Evolutionary conservation across 2,888 invertebrate species (phyloP).

Genomic region (Leucophenga montana): DNA sequence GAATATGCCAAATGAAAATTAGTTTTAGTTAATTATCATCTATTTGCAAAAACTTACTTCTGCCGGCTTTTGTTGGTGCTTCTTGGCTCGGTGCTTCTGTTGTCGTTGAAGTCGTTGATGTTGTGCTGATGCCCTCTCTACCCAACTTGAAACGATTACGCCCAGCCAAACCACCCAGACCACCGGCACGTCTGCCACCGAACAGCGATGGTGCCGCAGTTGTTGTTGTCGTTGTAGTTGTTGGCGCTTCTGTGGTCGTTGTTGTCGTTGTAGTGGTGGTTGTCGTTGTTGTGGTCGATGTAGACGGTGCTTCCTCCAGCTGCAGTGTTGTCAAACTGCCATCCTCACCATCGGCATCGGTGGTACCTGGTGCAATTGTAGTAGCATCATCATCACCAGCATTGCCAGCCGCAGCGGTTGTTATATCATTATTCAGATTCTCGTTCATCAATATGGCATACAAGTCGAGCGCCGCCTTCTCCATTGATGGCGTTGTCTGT

Average conservation of each 20-base stretch:
- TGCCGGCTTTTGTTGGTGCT: constrained; percentile 65
- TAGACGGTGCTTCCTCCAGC: constrained; percentile 75
- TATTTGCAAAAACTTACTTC: constrained; percentile 61
- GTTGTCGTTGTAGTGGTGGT: constrained; percentile 76
- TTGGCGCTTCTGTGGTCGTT: constrained; percentile 74
- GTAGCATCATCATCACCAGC: constrained; percentile 68
- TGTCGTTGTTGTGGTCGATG: constrained; percentile 75
- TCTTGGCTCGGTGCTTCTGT: constrained; percentile 70
- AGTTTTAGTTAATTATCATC: too few species aligned
- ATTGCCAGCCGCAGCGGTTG: constrained; percentile 46
- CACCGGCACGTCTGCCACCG: constrained; percentile 62
- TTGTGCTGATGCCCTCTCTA: constrained; percentile 64
- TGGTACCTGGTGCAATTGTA: constrained; percentile 67
- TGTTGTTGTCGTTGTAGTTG: constrained; percentile 74
- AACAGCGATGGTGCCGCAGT: constrained; percentile 66
- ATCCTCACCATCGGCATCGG: constrained; percentile 66
- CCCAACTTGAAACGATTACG: constrained; percentile 71
- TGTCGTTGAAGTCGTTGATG: constrained; percentile 75
- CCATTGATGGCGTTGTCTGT: constrained; percentile 79
- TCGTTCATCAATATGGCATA: constrained; percentile 84
- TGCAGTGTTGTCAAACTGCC: constrained; percentile 66
- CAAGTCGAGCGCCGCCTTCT: constrained; percentile 86
- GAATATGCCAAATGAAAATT: background rate
- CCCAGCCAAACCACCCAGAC: constrained; percentile 59
- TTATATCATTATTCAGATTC: constrained; percentile 76